phyloP scores from a whole-genome alignment of 1,140 invertebrate species.

The Dendroctonus ponderosae region DNA sequence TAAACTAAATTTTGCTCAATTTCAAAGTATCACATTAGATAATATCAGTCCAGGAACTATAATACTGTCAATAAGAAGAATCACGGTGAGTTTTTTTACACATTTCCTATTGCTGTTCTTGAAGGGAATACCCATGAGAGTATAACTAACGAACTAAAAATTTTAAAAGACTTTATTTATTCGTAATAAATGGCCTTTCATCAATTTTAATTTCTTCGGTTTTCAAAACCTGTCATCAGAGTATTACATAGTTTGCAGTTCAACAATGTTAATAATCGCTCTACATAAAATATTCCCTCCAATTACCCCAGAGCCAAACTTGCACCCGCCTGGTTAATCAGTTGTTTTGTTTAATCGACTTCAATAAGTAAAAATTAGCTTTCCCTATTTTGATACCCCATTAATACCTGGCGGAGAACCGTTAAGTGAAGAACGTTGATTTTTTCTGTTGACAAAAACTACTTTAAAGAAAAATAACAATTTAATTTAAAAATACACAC shows the following conservation, averaged over 20 bases:
- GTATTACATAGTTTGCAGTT: background rate
- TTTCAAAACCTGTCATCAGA: background rate
- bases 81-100: no score
- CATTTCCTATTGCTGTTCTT: no score
- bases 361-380: constrained; percentile 13
- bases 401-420: constrained; percentile 20
- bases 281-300: background rate
- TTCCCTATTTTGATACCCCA: constrained; percentile 22
- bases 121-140: no score
- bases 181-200: background rate
- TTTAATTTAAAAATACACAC: background rate
- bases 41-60: no score
- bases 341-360: constrained; percentile 1
- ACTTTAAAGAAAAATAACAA: constrained; percentile 4
- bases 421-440: constrained; percentile 17
- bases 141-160: no score
- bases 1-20: no score
- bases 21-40: no score
- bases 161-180: no score
- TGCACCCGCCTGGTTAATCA: constrained; percentile 8
- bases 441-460: constrained; percentile 18
- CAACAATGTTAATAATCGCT: background rate
- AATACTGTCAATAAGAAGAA: no score
- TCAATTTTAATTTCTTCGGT: background rate
- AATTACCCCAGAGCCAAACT: background rate